Evolutionary conservation across 2,113 vertebrate genomes (phyloP), one percentile per base, ranked within the genome.

Genomic region (Tapirus terrestris): DNA sequence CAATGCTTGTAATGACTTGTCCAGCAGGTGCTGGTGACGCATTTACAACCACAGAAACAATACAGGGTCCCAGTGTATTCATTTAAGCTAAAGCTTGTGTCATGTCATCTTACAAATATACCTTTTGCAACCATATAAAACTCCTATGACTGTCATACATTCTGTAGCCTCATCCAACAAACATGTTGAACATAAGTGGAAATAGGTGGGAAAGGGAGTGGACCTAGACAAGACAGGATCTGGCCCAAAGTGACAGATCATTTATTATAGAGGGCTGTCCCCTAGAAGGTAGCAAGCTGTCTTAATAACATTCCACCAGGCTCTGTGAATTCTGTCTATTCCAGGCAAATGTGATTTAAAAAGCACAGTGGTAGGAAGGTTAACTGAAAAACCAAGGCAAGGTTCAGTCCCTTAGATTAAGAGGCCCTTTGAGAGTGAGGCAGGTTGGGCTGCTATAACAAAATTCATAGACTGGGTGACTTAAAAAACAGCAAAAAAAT

Each of bases 21-120:
- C 18, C 6, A 27, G 8, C 7, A 73, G 25, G 3, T 53, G 43
- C 0, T 84, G 29, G 16, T 3, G 25, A 88, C 48, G 0, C 1
- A 60, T 29, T 51, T 51, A 77, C 13, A 82, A 83, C 13, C 51
- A 76, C 16, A 25, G 13, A 67, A 79, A 75, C 31, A 91, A 72
- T 36, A 6, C 2, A 61, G 27, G 27, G 4, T 25, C 12, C 39
- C 27, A 43, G 1, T 18, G 48, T 72, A 77, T 56, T 87, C 36
- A 77, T 7, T 73, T 77, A 63, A 39, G 91, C 48, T 67, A 29
- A 73, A 81, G 58, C 6, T 58, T 68, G 17, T 20, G 1, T 25
- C n/a, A 43, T 27, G 58, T 8, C 3, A 8, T 79, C 14, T 53
- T 73, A 60, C 60, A 90, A 91, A 83, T 45, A 14, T 4, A 77